Percentiles rank a stretch among this genome's conserved stretches.
Conservation (phyloP, 2,888 invertebrate species). For the Morpho deidamia region DNA sequence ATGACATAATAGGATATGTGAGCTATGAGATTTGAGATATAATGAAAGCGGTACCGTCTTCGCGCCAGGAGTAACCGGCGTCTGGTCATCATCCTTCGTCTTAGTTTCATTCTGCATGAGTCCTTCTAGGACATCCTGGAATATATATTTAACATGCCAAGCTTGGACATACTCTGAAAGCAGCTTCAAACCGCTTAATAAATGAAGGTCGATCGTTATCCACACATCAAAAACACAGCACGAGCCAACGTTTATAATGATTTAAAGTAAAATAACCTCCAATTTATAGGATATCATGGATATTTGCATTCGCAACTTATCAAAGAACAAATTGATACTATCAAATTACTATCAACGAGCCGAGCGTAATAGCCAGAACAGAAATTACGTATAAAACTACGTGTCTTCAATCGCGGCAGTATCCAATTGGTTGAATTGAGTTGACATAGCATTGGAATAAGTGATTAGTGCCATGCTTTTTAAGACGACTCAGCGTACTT, state of each 20-base stretch:
- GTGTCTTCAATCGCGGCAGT: too few species aligned
- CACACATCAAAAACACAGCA: not conserved
- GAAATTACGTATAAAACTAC: too few species aligned
- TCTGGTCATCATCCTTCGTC: conserved; percentile 52
- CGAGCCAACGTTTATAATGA: not conserved
- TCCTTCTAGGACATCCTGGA: conserved; percentile 63
- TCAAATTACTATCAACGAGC: too few species aligned
- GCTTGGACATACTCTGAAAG: conserved; percentile 34
- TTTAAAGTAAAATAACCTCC: too few species aligned
- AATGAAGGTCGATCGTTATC: not conserved
- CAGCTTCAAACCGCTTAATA: not conserved
- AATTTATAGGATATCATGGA: too few species aligned
- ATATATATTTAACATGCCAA: conserved; percentile 63
- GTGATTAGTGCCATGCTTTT: too few species aligned
- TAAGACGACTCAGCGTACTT: too few species aligned
- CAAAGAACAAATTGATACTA: too few species aligned
- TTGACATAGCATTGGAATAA: too few species aligned
- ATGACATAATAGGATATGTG: not conserved
- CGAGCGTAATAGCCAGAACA: too few species aligned
- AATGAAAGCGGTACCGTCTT: conserved; percentile 47
- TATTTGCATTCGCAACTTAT: too few species aligned
- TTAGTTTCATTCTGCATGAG: conserved; percentile 55
- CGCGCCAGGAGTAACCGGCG: conserved; percentile 39
- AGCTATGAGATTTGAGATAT: conserved; percentile 5
- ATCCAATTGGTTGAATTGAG: too few species aligned